Percentiles rank a stretch among this genome's conserved stretches.
Evolutionary conservation across 2,797 vertebrate species (phyloP).

Genomic region (Thripadectes ignobilis): DNA sequence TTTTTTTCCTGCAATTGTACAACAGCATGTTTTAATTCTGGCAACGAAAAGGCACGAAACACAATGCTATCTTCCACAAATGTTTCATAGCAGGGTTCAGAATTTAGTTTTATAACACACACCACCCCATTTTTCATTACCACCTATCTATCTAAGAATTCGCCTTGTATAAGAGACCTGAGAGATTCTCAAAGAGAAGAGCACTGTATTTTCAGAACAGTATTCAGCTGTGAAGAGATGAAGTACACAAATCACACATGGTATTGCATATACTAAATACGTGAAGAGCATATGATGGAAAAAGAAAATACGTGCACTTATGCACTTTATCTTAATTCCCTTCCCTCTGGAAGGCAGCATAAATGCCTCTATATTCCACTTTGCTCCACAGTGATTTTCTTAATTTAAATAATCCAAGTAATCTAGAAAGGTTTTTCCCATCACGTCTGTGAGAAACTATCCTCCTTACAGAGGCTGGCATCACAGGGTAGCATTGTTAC

Average conservation of each 20-base stretch:
- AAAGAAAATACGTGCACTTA: constrained; percentile 29
- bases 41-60: neutral
- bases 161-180: neutral
- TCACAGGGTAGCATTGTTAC: neutral
- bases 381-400: constrained; percentile 23
- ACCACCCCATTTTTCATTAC: constrained; percentile 1
- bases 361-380: neutral
- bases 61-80: neutral
- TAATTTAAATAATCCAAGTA: constrained; percentile 6
- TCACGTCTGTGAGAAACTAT: neutral
- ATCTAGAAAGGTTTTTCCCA: neutral
- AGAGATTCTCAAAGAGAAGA: constrained; percentile 3
- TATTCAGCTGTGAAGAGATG: constrained; percentile 17
- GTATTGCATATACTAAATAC: neutral
- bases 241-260: neutral
- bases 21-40: neutral
- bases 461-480: neutral
- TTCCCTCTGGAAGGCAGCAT: neutral
- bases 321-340: constrained; percentile 21
- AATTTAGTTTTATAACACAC: constrained; percentile 31
- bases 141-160: neutral
- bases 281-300: neutral
- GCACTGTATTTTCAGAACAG: constrained; percentile 24
- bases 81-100: constrained; percentile 1
- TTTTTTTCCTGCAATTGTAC: neutral